Conservation (phyloP, 2,888 invertebrate genomes). For the Augiades crinisus region DNA sequence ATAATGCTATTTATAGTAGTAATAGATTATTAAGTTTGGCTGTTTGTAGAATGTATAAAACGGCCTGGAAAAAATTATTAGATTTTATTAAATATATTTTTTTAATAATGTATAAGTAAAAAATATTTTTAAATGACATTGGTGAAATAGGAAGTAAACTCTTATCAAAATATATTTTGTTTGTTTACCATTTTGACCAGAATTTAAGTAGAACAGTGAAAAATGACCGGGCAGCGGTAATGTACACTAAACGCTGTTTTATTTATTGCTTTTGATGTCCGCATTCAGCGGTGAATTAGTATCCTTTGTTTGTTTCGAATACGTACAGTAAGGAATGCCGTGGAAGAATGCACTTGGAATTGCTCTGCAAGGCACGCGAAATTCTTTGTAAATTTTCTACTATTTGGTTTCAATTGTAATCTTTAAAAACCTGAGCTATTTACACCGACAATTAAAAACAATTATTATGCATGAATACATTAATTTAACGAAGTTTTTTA, state of each 20-base stretch:
- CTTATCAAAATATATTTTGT: too few relatives aligned
- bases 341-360: constrained; percentile 16
- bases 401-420: neutral
- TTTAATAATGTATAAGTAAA: too few relatives aligned
- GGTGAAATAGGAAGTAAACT: too few relatives aligned
- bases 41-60: too few relatives aligned
- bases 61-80: too few relatives aligned
- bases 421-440: neutral
- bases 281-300: constrained; percentile 23
- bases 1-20: too few relatives aligned
- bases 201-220: neutral
- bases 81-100: too few relatives aligned
- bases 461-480: neutral
- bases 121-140: too few relatives aligned
- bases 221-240: constrained; percentile 6
- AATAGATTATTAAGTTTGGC: too few relatives aligned
- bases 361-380: constrained; percentile 9
- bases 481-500: too few relatives aligned
- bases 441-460: neutral
- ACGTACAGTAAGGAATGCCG: constrained; percentile 12
- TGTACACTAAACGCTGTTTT: constrained; percentile 13
- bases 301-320: constrained; percentile 23
- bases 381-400: constrained; percentile 5
- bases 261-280: constrained; percentile 21
- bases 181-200: too few relatives aligned